These are phyloP conservation scores for Trissolcus basalis DNA, from an alignment of 1,140 invertebrate species.

Conservation along the genomic window DNA sequence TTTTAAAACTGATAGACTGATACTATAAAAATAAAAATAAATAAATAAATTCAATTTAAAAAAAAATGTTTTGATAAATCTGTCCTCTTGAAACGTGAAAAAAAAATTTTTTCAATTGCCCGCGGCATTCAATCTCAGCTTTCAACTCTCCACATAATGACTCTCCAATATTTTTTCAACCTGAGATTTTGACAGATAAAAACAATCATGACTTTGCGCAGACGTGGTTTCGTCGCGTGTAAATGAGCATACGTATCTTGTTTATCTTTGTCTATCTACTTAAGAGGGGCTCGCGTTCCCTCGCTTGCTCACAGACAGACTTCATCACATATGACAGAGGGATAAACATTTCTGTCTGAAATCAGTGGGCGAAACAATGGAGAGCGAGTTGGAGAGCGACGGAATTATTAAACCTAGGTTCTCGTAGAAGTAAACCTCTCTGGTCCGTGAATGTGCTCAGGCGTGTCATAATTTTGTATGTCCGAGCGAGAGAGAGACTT, in stretches of 20 bases:
- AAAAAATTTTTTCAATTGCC: no score
- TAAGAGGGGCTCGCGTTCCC: neutral
- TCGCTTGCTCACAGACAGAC: constrained; percentile 6
- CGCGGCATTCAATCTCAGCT: constrained; percentile 13
- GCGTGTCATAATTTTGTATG: constrained; percentile 43
- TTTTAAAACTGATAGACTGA: no score
- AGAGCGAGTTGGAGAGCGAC: constrained; percentile 25
- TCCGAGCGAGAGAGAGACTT: constrained; percentile 17
- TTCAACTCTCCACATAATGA: constrained; percentile 3
- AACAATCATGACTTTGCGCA: constrained; percentile 9
- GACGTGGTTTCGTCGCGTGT: constrained; percentile 14
- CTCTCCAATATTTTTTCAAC: constrained; percentile 24
- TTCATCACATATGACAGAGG: constrained; percentile 18
- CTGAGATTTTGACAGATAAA: constrained; percentile 20
- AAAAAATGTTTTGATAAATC: no score
- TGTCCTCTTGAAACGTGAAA: no score
- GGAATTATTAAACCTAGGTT: constrained; percentile 50
- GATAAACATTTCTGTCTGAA: constrained; percentile 54
- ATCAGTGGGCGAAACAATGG: constrained; percentile 56
- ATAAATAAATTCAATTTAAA: no score
- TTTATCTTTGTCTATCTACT: constrained; percentile 5
- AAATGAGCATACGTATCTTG: constrained; percentile 19
- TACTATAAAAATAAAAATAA: no score
- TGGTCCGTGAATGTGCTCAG: constrained; percentile 35
- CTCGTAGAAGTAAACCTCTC: constrained; percentile 23